These are phyloP conservation scores for Pseudachorutes palmiensis DNA, from an alignment of 1,140 invertebrate genomes.

Conservation along the genomic window DNA sequence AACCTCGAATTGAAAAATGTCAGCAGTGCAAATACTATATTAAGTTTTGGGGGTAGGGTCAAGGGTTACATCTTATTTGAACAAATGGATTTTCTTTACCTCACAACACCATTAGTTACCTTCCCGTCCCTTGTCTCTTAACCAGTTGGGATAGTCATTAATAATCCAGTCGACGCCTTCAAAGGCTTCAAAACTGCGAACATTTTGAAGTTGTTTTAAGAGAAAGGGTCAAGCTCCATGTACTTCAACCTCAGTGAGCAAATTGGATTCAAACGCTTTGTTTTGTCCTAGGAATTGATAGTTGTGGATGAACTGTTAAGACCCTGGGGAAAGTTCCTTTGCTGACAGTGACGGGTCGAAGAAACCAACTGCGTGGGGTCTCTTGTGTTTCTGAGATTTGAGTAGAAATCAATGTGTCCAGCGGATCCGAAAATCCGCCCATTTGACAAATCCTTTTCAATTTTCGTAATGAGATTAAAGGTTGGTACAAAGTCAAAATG, in stretches of 20 bases:
- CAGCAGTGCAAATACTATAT: too few relatives aligned
- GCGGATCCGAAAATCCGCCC: conserved; percentile 22
- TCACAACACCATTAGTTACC: background rate
- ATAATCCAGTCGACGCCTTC: background rate
- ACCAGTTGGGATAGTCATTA: background rate
- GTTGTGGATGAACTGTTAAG: background rate
- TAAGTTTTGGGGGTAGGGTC: too few relatives aligned
- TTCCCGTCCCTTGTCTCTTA: background rate
- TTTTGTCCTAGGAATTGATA: too few relatives aligned
- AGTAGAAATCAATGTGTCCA: background rate
- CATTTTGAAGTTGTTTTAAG: too few relatives aligned
- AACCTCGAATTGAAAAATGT: background rate
- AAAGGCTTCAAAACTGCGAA: background rate
- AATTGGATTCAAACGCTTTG: too few relatives aligned
- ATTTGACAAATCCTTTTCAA: conserved; percentile 31
- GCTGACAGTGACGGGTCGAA: background rate
- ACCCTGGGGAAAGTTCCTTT: background rate
- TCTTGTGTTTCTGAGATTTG: background rate
- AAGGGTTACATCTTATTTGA: too few relatives aligned
- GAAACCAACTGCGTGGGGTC: background rate
- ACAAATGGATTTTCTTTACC: background rate
- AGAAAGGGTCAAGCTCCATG: too few relatives aligned
- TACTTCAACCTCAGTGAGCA: too few relatives aligned
- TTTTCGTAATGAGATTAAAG: conserved; percentile 34
- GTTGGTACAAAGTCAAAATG: conserved; percentile 13